Base-by-base conservation (phyloP, 2,113 vertebrate species). In the Hydrolagus affinis region DNA sequence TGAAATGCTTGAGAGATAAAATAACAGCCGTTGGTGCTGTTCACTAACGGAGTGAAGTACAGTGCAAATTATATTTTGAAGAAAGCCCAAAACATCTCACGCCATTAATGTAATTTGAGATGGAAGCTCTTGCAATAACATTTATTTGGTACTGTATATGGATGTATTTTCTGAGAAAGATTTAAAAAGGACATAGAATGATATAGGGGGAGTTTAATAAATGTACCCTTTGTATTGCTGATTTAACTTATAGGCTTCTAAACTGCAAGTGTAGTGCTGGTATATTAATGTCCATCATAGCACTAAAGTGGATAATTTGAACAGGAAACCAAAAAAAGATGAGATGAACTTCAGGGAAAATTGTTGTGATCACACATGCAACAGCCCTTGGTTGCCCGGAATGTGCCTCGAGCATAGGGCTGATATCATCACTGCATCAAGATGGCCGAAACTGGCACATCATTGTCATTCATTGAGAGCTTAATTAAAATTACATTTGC, bases 401-500 rank as follows among this genome's bases (percentile, higher is more conserved):
- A 75, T 56, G 73, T 75, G 9, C 56, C 32, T 56, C 73, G 17
- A 75, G 73, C 73, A 56, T 75, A 32, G 17, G 1, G 11, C 11
- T 75, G 73, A 75, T 44, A 75, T 75, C 17, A 75, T 14, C 71
- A 44, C 44, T 44, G 44, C 44, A 44, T 44, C 44, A 44, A 6
- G 30, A 75, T 44, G 73, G 73, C 21, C 28, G 56, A 8, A 32
- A 75, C 73, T 75, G 32, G 56, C 73, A 56, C 73, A 56, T 17
- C 56, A 11, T 56, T 75, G 15, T 32, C 30, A 19, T 56, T 44
- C 15, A 11, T 56, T 75, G 73, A 75, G 21, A 44, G 73, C 17
- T 56, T 44, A 56, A 75, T 75, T 75, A 75, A 75, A 56, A 75
- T 75, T 75, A 56, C 32, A 56, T 57, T 75, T 44, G 73, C 73